These are phyloP conservation scores for Serripes groenlandicus DNA, from an alignment of 2,888 invertebrate species.

Conservation along the genomic window DNA sequence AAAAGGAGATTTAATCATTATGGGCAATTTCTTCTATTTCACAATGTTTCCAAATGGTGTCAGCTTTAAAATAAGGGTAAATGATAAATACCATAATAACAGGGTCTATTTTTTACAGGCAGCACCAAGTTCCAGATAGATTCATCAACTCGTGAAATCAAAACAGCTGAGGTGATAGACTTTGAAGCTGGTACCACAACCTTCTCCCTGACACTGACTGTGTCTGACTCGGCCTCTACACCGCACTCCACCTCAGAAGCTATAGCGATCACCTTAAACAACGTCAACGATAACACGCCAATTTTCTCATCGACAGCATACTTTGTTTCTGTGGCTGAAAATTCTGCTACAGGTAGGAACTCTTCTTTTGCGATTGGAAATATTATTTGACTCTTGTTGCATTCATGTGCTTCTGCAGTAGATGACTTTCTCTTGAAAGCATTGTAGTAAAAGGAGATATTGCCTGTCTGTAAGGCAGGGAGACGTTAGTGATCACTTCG, in stretches of 20 bases:
- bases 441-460: too few species aligned
- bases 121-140: slow-evolving; percentile 59
- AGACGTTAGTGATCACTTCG: too few species aligned
- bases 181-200: slow-evolving; percentile 62
- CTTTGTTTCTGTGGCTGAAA: slow-evolving; percentile 68
- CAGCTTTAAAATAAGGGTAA: too few species aligned
- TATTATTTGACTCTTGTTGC: background rate
- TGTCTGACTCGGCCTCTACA: slow-evolving; percentile 27
- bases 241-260: slow-evolving; percentile 14
- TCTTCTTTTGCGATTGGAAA: background rate
- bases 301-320: slow-evolving; percentile 61
- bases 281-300: slow-evolving; percentile 65
- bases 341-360: slow-evolving; percentile 50
- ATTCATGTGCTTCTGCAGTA: too few species aligned
- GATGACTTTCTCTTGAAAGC: background rate
- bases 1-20: too few species aligned
- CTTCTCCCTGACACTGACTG: slow-evolving; percentile 23
- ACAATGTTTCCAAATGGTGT: too few species aligned
- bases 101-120: too few species aligned
- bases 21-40: too few species aligned
- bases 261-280: slow-evolving; percentile 45
- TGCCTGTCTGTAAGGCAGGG: too few species aligned
- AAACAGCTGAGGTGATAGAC: slow-evolving; percentile 65
- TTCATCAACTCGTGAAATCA: slow-evolving; percentile 58
- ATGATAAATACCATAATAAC: too few species aligned